Evolutionary conservation across 2,797 vertebrate genomes (phyloP).

Genomic region (Percopsis omiscomaycus): DNA sequence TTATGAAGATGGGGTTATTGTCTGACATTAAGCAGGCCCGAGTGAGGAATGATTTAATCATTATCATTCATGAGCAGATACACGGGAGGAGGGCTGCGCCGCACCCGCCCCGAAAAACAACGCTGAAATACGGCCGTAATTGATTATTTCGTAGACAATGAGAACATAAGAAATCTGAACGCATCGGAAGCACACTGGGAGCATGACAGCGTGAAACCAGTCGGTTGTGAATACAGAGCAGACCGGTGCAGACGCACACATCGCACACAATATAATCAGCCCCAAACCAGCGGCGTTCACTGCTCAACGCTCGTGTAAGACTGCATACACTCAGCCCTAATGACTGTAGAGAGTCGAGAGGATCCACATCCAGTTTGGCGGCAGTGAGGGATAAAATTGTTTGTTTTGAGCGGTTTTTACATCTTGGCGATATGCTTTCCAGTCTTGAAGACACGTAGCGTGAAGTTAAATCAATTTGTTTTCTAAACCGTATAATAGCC

Average conservation of each 20-base stretch:
- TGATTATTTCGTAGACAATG: constrained; percentile 49
- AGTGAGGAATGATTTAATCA: constrained; percentile 57
- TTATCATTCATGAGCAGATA: constrained; percentile 66
- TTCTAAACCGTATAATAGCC: constrained; percentile 53
- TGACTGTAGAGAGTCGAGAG: not conserved
- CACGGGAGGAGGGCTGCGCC: constrained; percentile 36
- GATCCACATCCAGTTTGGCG: not conserved
- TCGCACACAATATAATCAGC: not conserved
- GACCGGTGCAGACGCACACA: constrained; percentile 7
- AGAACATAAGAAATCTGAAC: constrained; percentile 40
- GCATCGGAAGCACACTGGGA: constrained; percentile 32
- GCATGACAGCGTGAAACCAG: constrained; percentile 4
- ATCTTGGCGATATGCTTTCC: constrained; percentile 13
- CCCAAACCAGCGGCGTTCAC: constrained; percentile 2
- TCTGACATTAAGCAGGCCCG: constrained; percentile 56
- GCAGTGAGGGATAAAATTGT: constrained; percentile 4
- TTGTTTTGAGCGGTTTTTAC: constrained; percentile 21
- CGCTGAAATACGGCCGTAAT: constrained; percentile 42
- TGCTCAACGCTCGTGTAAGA: not conserved
- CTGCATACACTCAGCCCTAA: not conserved
- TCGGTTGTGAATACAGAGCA: constrained; percentile 25
- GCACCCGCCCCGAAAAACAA: constrained; percentile 28
- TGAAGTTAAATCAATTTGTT: constrained; percentile 48
- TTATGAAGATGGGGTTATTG: constrained; percentile 22
- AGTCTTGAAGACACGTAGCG: constrained; percentile 3